Evolutionary conservation across 2,888 invertebrate genomes (phyloP).

Genomic region (Nomada flava): DNA sequence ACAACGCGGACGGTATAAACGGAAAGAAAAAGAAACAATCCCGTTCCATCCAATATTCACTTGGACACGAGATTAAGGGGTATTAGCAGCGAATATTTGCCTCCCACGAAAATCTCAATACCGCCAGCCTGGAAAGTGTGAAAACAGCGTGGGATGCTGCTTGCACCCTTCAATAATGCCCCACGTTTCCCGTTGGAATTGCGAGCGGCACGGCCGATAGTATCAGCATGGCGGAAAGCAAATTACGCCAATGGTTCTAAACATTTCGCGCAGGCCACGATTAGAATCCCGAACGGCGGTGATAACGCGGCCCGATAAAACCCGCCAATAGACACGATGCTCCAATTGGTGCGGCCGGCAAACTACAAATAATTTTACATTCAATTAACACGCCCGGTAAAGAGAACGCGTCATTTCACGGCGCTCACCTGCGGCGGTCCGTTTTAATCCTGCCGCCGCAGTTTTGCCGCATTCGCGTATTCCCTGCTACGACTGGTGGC

Average conservation of each 20-base stretch:
- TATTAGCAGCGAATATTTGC: no score
- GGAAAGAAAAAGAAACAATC: no score
- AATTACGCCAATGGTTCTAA: not conserved
- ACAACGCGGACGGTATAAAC: no score
- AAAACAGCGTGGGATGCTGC: not conserved
- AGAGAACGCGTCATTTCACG: constrained; percentile 59
- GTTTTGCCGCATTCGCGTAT: constrained; percentile 33
- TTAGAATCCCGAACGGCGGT: not conserved
- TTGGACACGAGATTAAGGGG: no score
- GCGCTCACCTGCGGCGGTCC: constrained; percentile 37
- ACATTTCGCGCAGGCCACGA: not conserved
- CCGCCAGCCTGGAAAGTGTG: not conserved
- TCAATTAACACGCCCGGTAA: constrained; percentile 67
- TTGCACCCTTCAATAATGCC: not conserved
- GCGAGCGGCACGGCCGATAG: not conserved
- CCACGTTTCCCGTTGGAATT: constrained; percentile 4
- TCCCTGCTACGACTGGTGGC: not conserved
- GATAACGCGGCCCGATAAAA: constrained; percentile 2
- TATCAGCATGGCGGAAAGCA: not conserved
- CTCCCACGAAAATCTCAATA: not conserved
- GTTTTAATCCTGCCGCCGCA: constrained; percentile 59
- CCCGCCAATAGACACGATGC: not conserved
- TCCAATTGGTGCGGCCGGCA: not conserved
- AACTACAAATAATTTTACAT: constrained; percentile 71
- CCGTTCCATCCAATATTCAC: no score